Conservation (phyloP, 2,797 vertebrate species). For the Etheostoma perlongum region DNA sequence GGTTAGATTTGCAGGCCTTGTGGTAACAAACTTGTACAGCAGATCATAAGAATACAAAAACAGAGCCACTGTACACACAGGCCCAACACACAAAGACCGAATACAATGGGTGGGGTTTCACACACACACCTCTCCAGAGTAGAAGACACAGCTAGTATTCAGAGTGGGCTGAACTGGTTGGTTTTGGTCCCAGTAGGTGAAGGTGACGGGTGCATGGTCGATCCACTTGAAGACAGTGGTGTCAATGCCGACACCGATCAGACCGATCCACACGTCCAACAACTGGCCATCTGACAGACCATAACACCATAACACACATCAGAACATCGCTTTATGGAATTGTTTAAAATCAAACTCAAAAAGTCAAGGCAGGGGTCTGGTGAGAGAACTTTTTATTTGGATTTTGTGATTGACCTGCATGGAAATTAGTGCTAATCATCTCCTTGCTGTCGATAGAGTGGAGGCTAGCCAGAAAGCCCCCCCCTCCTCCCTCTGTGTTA, state of each 20-base stretch:
- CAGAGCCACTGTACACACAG: neutral
- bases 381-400: neutral
- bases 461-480: slow-evolving; percentile 86
- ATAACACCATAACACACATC: slow-evolving; percentile 8
- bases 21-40: slow-evolving; percentile 14
- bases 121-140: slow-evolving; percentile 72
- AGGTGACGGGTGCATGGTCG: slow-evolving; percentile 83
- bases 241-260: slow-evolving; percentile 74
- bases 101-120: neutral
- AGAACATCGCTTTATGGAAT: neutral
- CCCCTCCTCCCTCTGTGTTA: slow-evolving; percentile 60
- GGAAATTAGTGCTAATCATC: slow-evolving; percentile 87
- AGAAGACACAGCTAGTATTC: slow-evolving; percentile 89
- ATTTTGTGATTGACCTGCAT: slow-evolving; percentile 78
- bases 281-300: slow-evolving; percentile 69
- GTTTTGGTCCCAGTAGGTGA: slow-evolving; percentile 91
- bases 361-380: neutral
- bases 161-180: slow-evolving; percentile 84
- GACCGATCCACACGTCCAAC: slow-evolving; percentile 90
- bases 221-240: slow-evolving; percentile 89
- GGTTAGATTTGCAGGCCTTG: slow-evolving; percentile 20
- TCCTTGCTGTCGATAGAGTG: slow-evolving; percentile 92
- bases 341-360: neutral
- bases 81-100: neutral
- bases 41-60: slow-evolving; percentile 7